Percentiles rank a stretch among this genome's conserved stretches.
Conservation (phyloP, 1,140 invertebrate genomes). For the Orius insidiosus region DNA sequence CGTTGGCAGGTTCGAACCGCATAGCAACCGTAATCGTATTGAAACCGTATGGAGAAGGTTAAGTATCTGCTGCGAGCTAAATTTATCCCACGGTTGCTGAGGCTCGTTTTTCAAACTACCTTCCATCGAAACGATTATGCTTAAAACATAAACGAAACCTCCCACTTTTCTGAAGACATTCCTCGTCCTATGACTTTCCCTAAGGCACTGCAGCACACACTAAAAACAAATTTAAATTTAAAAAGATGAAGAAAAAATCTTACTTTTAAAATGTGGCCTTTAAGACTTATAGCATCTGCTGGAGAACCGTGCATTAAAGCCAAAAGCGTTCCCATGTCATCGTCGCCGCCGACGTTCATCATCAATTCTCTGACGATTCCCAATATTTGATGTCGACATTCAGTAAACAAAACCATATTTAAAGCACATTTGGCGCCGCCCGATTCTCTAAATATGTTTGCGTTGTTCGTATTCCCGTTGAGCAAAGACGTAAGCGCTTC, state of each 20-base stretch:
- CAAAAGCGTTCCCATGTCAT: slow-evolving; percentile 83
- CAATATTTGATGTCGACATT: slow-evolving; percentile 64
- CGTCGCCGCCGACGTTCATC: slow-evolving; percentile 78
- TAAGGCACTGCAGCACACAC: slow-evolving; percentile 67
- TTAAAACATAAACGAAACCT: slow-evolving; percentile 95
- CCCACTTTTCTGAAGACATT: slow-evolving; percentile 92
- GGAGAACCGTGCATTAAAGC: slow-evolving; percentile 79
- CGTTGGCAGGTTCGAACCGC: slow-evolving; percentile 97
- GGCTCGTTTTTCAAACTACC: slow-evolving; percentile 39
- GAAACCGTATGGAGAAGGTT: slow-evolving; percentile 70
- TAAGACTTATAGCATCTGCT: slow-evolving; percentile 57
- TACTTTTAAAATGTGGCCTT: slow-evolving; percentile 79
- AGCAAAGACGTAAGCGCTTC: slow-evolving; percentile 71
- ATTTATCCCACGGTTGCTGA: slow-evolving; percentile 25
- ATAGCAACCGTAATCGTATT: slow-evolving; percentile 92
- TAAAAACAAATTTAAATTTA: slow-evolving; percentile 29
- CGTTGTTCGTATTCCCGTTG: slow-evolving; percentile 65
- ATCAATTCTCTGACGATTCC: slow-evolving; percentile 74
- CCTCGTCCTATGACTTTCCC: slow-evolving; percentile 87
- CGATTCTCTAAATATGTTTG: slow-evolving; percentile 80
- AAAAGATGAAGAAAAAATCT: not conserved
- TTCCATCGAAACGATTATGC: slow-evolving; percentile 84
- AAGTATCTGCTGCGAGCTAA: slow-evolving; percentile 38
- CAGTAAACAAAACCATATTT: slow-evolving; percentile 68
- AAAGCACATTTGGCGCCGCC: slow-evolving; percentile 81